Percentiles rank a stretch among this genome's conserved stretches.
Conservation (phyloP, 2,888 invertebrate genomes). For the Pomacea canaliculata region DNA sequence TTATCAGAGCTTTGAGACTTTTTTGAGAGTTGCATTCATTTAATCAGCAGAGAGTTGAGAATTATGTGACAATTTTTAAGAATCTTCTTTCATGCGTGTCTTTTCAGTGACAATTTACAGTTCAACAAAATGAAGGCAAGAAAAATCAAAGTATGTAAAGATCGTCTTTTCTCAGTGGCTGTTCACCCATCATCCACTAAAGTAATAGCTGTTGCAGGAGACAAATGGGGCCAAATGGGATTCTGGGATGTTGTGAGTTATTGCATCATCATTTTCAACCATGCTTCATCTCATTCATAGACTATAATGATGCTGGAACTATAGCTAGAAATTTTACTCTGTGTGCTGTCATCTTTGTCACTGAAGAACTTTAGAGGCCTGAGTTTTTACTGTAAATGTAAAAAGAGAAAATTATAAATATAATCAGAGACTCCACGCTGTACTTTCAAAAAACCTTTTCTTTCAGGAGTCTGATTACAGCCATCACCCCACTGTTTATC, state of each 20-base stretch:
- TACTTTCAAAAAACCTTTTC: too few relatives aligned
- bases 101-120: slow-evolving; percentile 11
- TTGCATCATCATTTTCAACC: background rate
- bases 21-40: too few relatives aligned
- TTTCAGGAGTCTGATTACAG: slow-evolving; percentile 3
- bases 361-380: background rate
- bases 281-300: too few relatives aligned
- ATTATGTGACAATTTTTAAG: background rate
- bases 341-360: background rate
- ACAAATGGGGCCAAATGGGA: slow-evolving; percentile 68
- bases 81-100: slow-evolving; percentile 1
- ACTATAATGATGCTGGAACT: too few relatives aligned
- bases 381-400: too few relatives aligned
- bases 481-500: slow-evolving; percentile 59
- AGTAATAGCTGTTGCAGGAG: slow-evolving; percentile 67
- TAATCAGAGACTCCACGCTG: too few relatives aligned
- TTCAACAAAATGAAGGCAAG: slow-evolving; percentile 43
- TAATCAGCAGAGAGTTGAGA: too few relatives aligned
- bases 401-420: too few relatives aligned
- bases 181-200: slow-evolving; percentile 66
- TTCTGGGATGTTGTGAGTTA: slow-evolving; percentile 65
- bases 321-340: background rate
- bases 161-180: slow-evolving; percentile 67
- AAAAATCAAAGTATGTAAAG: slow-evolving; percentile 64
- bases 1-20: too few relatives aligned